Conservation (phyloP, 2,113 vertebrate species). For the Oceanites oceanicus region DNA sequence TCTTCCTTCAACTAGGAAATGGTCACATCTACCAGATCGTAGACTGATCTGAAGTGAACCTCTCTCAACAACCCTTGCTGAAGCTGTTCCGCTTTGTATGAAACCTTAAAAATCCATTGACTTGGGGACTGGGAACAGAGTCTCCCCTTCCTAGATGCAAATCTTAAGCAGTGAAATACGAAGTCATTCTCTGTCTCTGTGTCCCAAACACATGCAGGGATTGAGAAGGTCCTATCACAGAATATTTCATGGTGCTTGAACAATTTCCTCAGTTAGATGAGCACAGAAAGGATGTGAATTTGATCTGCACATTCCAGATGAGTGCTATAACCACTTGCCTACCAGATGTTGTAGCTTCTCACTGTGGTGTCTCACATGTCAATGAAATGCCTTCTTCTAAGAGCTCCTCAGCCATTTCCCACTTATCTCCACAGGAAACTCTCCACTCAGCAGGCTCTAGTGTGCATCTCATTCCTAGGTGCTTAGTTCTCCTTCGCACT, state of each 20-base stretch:
- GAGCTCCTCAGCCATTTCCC: not conserved
- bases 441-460: not conserved
- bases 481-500: not conserved
- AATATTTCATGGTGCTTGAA: not conserved
- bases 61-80: not conserved
- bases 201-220: not conserved
- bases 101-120: not conserved
- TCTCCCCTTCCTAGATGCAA: not conserved
- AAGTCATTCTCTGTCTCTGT: not conserved
- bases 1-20: not conserved
- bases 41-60: not conserved
- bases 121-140: not conserved
- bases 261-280: not conserved
- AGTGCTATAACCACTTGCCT: not conserved
- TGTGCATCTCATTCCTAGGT: not conserved
- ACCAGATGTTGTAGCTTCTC: not conserved
- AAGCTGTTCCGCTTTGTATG: not conserved
- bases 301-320: not conserved
- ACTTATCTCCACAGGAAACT: not conserved
- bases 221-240: not conserved
- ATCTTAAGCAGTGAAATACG: not conserved
- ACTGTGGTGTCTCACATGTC: not conserved
- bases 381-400: not conserved
- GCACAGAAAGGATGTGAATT: not conserved
- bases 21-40: not conserved